Conservation (phyloP, 35 echinoderm and acorn worm genomes). For the Heliocidaris erythrogramma region DNA sequence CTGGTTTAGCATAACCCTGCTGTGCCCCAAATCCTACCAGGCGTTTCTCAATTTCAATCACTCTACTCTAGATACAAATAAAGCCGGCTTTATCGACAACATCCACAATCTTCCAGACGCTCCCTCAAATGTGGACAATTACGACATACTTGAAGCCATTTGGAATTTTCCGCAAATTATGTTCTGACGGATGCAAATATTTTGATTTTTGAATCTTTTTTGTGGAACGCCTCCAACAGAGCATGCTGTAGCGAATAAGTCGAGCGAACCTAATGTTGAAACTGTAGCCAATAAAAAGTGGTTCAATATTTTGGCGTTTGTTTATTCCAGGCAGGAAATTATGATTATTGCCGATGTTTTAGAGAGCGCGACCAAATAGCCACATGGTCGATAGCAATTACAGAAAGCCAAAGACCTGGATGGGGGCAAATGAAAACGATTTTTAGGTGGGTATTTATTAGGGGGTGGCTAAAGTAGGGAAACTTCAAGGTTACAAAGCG, state of each 20-base stretch:
- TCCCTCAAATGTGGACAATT: background rate
- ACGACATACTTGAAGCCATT: conserved; percentile 2
- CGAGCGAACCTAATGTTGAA: background rate
- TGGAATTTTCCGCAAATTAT: background rate
- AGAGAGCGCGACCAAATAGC: background rate
- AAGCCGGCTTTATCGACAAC: background rate
- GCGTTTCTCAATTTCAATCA: background rate
- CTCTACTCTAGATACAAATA: background rate
- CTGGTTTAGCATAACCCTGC: background rate
- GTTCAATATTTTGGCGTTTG: conserved; percentile 45
- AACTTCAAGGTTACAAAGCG: conserved; percentile 21
- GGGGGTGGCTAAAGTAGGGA: background rate
- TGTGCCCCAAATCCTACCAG: background rate
- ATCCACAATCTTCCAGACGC: background rate
- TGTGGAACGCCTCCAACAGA: background rate
- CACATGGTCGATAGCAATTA: background rate
- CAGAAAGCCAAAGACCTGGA: background rate
- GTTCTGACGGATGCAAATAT: background rate
- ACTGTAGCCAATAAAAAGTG: conserved; percentile 17
- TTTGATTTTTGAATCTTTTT: background rate
- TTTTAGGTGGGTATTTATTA: background rate
- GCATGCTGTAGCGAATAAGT: conserved; percentile 23
- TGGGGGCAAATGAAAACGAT: background rate
- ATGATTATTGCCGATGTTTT: conserved; percentile 1
- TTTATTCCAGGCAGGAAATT: conserved; percentile 7